Evolutionary conservation across 2,888 invertebrate genomes (phyloP), one percentile per base, ranked within the genome.

Genomic region (Chirona hameri): DNA sequence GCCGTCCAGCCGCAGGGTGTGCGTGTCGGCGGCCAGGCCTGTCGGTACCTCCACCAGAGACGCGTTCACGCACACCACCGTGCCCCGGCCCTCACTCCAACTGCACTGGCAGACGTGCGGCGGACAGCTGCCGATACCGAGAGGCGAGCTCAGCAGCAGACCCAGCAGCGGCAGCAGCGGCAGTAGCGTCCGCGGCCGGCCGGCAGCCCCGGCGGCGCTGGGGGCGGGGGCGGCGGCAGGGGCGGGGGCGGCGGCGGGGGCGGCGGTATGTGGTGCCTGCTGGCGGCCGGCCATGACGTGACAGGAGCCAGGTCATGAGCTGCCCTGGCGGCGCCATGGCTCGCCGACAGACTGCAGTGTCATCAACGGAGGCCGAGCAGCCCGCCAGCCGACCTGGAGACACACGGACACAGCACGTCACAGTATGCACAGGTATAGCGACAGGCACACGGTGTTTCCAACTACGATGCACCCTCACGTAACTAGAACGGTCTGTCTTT

Each of bases 61-160:
- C 84, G 93, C 92, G 88, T 95, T 93, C 87, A 93, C 92, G 89
- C 97, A 97, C 89, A 96, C 95, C 84, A 96, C 95, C 81, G 94
- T 93, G 89, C 95, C 94, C 88, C 95, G 95, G 86, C 95, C 95
- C 87, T 92, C 93, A 88, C 93, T 93, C 95, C 95, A 95, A 89
- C 94, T 94, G 90, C 95, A 95, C 89, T 94, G 94, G 89, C 95
- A 95, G 86, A 92, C 90, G 24, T 0, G 24, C 46, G 84, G 83
- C 39, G 87, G 87, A 84, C 87, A 87, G 79, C 85, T 85, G n/a
- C 82, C 82, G 46, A 9, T 21, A 24, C 31, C 18, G 27, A 14
- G 18, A 27, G 72, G 21, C 65, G 9, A n/a, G 31, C 39, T 24
- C 69, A 60, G 39, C 31, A 60, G 27, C 21, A n/a, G 29, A 18